Base-by-base conservation (phyloP, 2,888 invertebrate species). In the Flexamia atlantica region DNA sequence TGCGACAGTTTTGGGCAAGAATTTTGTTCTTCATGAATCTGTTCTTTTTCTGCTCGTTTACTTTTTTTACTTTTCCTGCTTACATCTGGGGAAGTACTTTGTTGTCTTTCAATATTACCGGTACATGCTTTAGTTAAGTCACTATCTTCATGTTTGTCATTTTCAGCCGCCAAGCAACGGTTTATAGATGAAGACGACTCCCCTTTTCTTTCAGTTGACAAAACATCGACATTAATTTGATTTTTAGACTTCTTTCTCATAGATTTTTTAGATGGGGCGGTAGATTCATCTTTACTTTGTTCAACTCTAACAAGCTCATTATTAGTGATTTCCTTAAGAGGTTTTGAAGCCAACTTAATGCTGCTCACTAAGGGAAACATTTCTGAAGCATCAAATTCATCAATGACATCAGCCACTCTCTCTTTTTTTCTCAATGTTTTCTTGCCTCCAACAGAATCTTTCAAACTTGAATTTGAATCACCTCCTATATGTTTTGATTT, bases 281-380 rank as follows among this genome's bases (percentile, higher is more conserved):
- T 7, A n/a, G 23, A 5, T 57, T 23, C 4, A 57, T 23, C 57
- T 20, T 57, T 46, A 36, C 9, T n/a, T 50, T n/a, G 50, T 50
- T 50, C 17, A 10, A 12, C 4, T 50, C 36, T 36, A 36, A 36
- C 9, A 36, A 36, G 36, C 9, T 30, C 30, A 3, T 64, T 64
- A 64, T 64, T 64, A 14, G 64, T 64, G 4, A 64, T 64, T 64
- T 64, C 64, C 25, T 28, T 3, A 28, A 64, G 14, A 14, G 64
- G 28, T 64, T 64, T 64, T 14, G 64, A 64, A 28, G 28, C 28
- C 7, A 64, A 30, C 30, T 64, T 3, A 30, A 64, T 64, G 17
- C 20, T 64, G 17, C 64, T 64, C 20, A 64, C 64, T 30, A 64
- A 30, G 2, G 28, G 64, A 14, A 64, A 64, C 64, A 64, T 64